A percentile compares a stretch with the other conserved stretches of the same genome.
Conservation (phyloP, 2,797 vertebrate species). For the Pipistrellus kuhlii region DNA sequence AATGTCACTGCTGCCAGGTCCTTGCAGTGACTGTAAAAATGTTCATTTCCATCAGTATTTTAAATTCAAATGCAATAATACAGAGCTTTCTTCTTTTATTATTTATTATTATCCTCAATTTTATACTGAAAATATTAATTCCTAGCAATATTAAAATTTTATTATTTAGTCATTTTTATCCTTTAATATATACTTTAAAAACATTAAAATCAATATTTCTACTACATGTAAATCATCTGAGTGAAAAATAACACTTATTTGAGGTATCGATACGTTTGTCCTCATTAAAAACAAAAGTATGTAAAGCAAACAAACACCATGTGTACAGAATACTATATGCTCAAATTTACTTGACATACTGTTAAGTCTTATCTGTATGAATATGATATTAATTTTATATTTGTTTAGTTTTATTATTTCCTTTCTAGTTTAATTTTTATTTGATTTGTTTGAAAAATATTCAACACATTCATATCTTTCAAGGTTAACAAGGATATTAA, state of each 20-base stretch:
- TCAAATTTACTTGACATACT: background rate
- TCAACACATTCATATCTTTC: background rate
- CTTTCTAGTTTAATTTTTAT: background rate
- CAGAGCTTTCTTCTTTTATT: background rate
- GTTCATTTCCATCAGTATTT: background rate
- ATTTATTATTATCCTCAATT: background rate
- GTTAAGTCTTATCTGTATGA: too few relatives aligned
- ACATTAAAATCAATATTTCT: background rate
- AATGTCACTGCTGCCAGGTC: background rate
- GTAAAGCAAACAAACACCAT: background rate
- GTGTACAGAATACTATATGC: background rate
- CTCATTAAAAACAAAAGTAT: background rate
- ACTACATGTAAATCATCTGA: background rate
- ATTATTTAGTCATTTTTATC: background rate
- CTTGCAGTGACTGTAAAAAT: background rate
- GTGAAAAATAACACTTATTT: background rate
- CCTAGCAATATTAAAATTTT: background rate
- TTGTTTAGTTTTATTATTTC: background rate
- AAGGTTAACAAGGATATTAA: background rate
- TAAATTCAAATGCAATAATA: background rate
- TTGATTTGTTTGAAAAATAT: background rate
- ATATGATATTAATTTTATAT: background rate
- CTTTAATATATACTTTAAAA: background rate
- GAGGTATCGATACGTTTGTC: background rate
- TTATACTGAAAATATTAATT: background rate